Conservation (phyloP, 2,113 vertebrate genomes). For the Bothrops jararaca region DNA sequence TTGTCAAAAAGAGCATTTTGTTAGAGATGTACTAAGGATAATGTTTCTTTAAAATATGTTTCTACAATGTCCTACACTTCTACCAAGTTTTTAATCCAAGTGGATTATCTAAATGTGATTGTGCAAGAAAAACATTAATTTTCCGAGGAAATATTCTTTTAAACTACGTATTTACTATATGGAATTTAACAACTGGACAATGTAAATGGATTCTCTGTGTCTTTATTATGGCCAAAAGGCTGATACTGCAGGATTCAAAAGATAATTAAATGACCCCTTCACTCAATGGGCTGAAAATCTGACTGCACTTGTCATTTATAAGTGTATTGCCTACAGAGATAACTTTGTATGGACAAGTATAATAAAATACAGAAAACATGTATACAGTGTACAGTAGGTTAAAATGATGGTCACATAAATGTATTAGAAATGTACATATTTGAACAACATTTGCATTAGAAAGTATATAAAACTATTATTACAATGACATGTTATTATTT, state of each 20-base stretch:
- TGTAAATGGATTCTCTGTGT: background rate
- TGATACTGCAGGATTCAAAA: background rate
- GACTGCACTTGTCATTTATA: background rate
- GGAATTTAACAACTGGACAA: background rate
- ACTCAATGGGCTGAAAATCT: background rate
- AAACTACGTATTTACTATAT: background rate
- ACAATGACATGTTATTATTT: background rate
- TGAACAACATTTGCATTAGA: background rate
- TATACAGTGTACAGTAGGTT: background rate
- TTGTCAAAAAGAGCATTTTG: background rate
- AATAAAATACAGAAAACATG: background rate
- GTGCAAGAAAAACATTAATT: background rate
- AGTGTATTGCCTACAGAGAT: background rate
- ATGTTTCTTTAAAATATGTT: background rate
- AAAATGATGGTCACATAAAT: background rate
- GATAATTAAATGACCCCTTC: background rate
- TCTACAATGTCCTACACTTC: background rate
- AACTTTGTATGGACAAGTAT: background rate
- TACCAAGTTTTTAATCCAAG: background rate
- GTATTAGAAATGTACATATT: background rate
- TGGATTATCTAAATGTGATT: background rate
- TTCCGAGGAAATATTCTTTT: background rate
- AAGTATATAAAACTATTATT: background rate
- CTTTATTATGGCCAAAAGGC: background rate
- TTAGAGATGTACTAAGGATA: background rate